These are phyloP conservation scores for Turritopsis dohrnii DNA, from an alignment of 30 jellyfish, hydroid and myxozoan genomes.

Conservation along the genomic window DNA sequence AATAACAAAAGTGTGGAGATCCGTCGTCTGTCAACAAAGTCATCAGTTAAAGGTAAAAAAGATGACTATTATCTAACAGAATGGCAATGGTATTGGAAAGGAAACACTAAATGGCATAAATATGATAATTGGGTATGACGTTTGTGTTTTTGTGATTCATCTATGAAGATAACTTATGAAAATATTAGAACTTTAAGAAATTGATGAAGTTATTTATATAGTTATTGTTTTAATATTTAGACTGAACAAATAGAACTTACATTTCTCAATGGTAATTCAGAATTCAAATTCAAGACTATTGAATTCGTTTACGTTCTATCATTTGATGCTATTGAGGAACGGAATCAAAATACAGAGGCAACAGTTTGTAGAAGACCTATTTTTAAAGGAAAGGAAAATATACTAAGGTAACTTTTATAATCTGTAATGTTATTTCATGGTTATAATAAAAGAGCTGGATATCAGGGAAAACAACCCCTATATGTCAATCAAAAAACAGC, in stretches of 20 bases:
- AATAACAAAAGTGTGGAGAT: neutral
- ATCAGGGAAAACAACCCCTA: too few species aligned
- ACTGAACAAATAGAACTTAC: neutral
- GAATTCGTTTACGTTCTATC: neutral
- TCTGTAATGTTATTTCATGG: too few species aligned
- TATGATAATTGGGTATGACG: neutral
- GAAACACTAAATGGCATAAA: neutral
- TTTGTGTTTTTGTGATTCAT: neutral
- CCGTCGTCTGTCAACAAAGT: conserved; percentile 2
- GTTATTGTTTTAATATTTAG: too few species aligned
- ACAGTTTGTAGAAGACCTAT: neutral
- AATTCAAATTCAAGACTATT: neutral
- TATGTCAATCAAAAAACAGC: too few species aligned
- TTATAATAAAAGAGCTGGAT: too few species aligned
- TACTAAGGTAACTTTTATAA: too few species aligned
- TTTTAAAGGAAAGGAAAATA: too few species aligned
- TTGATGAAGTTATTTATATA: too few species aligned
- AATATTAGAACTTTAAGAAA: too few species aligned
- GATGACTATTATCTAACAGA: neutral
- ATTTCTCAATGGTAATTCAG: neutral
- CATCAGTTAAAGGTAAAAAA: neutral
- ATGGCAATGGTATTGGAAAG: conserved; percentile 7
- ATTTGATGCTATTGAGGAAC: neutral
- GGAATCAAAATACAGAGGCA: neutral
- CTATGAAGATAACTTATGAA: neutral